These are phyloP conservation scores for Trissolcus basalis DNA, from an alignment of 1,140 invertebrate genomes.

Conservation along the genomic window DNA sequence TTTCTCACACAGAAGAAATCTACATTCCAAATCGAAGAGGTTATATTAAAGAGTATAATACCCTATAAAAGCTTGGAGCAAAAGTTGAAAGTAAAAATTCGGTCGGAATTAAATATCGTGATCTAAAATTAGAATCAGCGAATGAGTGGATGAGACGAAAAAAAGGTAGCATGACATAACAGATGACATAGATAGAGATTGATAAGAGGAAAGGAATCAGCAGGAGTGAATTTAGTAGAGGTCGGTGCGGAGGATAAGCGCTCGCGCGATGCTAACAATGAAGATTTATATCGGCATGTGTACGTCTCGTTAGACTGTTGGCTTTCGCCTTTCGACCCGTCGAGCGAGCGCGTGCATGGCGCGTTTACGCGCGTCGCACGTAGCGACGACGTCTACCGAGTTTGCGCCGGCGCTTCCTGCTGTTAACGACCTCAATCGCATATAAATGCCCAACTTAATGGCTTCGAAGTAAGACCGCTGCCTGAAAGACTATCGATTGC, in stretches of 20 bases:
- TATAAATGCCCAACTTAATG: slow-evolving; percentile 70
- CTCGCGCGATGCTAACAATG: slow-evolving; percentile 34
- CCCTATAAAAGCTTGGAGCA: too few species aligned
- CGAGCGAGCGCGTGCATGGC: slow-evolving; percentile 22
- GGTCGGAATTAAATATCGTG: too few species aligned
- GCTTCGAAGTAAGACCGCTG: slow-evolving; percentile 67
- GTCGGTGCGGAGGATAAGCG: slow-evolving; percentile 2
- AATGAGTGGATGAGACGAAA: slow-evolving; percentile 14
- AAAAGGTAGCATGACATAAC: slow-evolving; percentile 40
- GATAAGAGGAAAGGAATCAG: slow-evolving; percentile 33
- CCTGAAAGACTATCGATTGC: slow-evolving; percentile 56
- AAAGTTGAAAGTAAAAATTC: too few species aligned
- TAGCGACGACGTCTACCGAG: slow-evolving; percentile 43
- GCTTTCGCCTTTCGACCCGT: slow-evolving; percentile 13
- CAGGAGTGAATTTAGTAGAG: slow-evolving; percentile 29
- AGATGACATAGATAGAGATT: slow-evolving; percentile 47
- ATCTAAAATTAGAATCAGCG: slow-evolving; percentile 13
- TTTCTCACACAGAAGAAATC: too few species aligned
- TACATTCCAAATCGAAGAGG: too few species aligned
- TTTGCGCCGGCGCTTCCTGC: slow-evolving; percentile 69
- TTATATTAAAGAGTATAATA: too few species aligned
- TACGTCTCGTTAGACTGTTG: slow-evolving; percentile 23
- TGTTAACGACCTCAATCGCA: slow-evolving; percentile 73
- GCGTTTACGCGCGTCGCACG: slow-evolving; percentile 29
- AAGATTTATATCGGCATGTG: slow-evolving; percentile 50